A percentile compares a stretch with the other conserved stretches of the same genome.
These are phyloP conservation scores for Vimba vimba DNA, from an alignment of 2,113 vertebrate species.

Conservation along the genomic window DNA sequence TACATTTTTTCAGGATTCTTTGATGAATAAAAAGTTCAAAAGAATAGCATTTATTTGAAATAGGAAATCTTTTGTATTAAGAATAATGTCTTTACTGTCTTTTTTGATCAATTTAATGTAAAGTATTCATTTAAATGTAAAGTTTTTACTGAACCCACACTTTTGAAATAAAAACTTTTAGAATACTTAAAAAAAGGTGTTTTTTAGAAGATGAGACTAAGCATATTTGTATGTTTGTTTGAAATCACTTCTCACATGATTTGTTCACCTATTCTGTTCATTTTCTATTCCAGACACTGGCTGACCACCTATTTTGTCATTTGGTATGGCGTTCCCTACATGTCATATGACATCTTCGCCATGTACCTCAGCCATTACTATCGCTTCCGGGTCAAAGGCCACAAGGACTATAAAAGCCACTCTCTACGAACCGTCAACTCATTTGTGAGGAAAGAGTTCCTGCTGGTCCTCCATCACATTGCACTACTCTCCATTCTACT, in stretches of 20 bases:
- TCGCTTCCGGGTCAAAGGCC: slow-evolving; percentile 80
- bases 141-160: too few relatives aligned
- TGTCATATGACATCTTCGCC: slow-evolving; percentile 91
- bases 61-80: neutral
- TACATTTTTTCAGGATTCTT: too few relatives aligned
- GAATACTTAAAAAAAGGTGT: too few relatives aligned
- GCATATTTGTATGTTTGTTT: neutral
- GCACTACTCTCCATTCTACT: slow-evolving; percentile 89
- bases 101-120: too few relatives aligned
- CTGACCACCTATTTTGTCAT: slow-evolving; percentile 86
- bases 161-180: too few relatives aligned
- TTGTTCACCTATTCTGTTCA: neutral
- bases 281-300: slow-evolving; percentile 85
- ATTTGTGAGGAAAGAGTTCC: slow-evolving; percentile 86
- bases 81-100: too few relatives aligned
- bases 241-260: slow-evolving; percentile 2
- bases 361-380: slow-evolving; percentile 97
- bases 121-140: too few relatives aligned
- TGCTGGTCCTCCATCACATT: slow-evolving; percentile 92
- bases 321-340: slow-evolving; percentile 92
- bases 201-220: neutral
- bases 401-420: slow-evolving; percentile 76
- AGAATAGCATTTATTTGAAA: neutral
- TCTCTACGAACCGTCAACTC: slow-evolving; percentile 77
- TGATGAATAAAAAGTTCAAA: neutral